Conservation (phyloP, 2,113 vertebrate species). For the Fulica atra region DNA sequence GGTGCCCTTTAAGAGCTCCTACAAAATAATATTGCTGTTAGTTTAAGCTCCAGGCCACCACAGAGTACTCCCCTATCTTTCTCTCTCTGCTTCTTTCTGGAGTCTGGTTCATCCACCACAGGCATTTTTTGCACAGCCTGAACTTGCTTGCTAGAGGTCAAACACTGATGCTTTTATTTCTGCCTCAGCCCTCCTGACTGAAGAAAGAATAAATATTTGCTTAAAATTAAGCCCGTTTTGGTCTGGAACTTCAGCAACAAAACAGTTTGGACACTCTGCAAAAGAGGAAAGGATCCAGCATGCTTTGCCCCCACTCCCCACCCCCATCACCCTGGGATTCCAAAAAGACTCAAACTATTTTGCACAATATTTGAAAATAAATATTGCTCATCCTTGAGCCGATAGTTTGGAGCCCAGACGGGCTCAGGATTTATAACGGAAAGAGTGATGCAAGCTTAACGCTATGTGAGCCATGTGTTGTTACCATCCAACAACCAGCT, state of each 20-base stretch:
- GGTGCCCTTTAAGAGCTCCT: not conserved
- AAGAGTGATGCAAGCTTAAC: conserved; percentile 54
- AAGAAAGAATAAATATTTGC: conserved; percentile 67
- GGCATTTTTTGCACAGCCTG: conserved; percentile 23
- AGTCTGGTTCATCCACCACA: conserved; percentile 13
- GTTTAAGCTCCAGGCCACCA: not conserved
- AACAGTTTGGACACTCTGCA: conserved; percentile 21
- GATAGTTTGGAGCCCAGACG: conserved; percentile 21
- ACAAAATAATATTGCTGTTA: not conserved
- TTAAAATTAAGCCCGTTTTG: conserved; percentile 62
- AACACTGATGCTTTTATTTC: conserved; percentile 58
- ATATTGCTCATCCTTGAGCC: conserved; percentile 63
- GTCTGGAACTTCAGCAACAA: conserved; percentile 57
- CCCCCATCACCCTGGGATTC: conserved; percentile 4
- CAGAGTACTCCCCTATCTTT: not conserved
- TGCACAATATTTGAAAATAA: conserved; percentile 70
- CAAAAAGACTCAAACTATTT: conserved; percentile 61
- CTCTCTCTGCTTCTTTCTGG: not conserved
- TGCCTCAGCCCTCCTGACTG: conserved; percentile 39
- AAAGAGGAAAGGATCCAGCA: conserved; percentile 49
- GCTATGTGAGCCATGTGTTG: conserved; percentile 46
- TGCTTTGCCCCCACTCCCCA: not conserved
- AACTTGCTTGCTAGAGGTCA: conserved; percentile 59
- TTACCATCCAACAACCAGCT: conserved; percentile 42
- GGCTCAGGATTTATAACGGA: conserved; percentile 47